A percentile compares a stretch with the other conserved stretches of the same genome.
Conservation (phyloP, 1,140 invertebrate species). For the Chrysopa pallens region DNA sequence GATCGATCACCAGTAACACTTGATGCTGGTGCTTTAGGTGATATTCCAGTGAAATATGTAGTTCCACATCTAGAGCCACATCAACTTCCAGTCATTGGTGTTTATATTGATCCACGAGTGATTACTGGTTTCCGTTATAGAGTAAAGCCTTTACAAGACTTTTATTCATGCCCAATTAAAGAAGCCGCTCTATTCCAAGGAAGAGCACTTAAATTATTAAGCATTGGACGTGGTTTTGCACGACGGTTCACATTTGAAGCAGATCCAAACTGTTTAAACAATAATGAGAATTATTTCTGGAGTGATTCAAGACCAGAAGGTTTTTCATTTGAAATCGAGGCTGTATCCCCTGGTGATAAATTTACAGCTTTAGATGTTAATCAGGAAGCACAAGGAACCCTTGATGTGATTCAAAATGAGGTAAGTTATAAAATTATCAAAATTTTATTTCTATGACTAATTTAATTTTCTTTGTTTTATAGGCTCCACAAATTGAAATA, state of each 20-base stretch:
- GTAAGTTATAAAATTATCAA: constrained; percentile 22
- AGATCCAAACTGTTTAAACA: constrained; percentile 37
- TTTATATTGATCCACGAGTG: constrained; percentile 51
- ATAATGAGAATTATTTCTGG: constrained; percentile 58
- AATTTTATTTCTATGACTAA: neutral
- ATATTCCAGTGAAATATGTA: constrained; percentile 42
- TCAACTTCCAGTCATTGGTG: constrained; percentile 52
- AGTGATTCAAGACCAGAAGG: constrained; percentile 53
- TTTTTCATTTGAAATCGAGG: constrained; percentile 50
- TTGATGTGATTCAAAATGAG: constrained; percentile 39
- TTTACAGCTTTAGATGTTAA: constrained; percentile 48
- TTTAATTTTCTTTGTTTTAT: constrained; percentile 10
- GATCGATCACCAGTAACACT: constrained; percentile 16
- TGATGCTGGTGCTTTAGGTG: constrained; percentile 34
- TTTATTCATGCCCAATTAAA: constrained; percentile 8
- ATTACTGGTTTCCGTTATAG: constrained; percentile 56
- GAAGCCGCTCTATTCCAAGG: constrained; percentile 35
- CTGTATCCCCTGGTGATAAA: constrained; percentile 46
- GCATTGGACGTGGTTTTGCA: constrained; percentile 55
- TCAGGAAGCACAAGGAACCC: constrained; percentile 36
- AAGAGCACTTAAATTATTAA: constrained; percentile 40
- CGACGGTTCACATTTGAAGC: constrained; percentile 54
- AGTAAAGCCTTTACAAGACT: constrained; percentile 37
- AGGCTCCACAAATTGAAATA: constrained; percentile 29
- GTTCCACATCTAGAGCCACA: constrained; percentile 36